Percentiles rank a stretch among this genome's conserved stretches.
Conservation (phyloP, 2,888 invertebrate genomes). For the Caenorhabditis panamensis region DNA sequence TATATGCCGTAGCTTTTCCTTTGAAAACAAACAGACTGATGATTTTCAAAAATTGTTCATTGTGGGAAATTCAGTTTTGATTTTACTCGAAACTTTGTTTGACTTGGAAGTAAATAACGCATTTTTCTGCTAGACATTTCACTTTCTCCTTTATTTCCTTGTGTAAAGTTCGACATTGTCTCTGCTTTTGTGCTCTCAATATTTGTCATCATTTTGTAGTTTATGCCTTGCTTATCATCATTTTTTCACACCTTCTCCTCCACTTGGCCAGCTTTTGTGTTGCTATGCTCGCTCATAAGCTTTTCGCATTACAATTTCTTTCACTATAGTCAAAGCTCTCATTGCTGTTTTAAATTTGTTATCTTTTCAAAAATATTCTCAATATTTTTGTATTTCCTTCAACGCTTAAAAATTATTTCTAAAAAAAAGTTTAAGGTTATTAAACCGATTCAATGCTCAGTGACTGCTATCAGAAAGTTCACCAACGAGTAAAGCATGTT, state of each 20-base stretch:
- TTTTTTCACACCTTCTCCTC: constrained; percentile 41
- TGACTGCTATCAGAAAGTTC: neutral
- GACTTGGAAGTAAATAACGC: constrained; percentile 4
- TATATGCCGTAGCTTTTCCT: too few relatives aligned
- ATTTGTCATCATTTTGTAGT: constrained; percentile 50
- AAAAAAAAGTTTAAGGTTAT: constrained; percentile 18
- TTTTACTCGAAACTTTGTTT: neutral
- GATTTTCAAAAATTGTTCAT: neutral
- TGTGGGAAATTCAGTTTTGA: neutral
- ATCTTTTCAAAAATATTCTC: too few relatives aligned
- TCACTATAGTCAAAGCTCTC: neutral
- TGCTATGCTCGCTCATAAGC: constrained; percentile 16
- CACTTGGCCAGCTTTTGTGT: neutral
- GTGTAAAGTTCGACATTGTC: too few relatives aligned
- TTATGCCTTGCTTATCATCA: constrained; percentile 32
- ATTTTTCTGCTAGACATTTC: neutral
- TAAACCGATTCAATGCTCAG: neutral
- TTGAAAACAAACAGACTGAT: neutral
- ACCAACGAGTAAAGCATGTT: constrained; percentile 46
- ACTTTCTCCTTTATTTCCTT: neutral
- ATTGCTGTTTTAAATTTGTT: neutral
- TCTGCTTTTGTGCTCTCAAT: too few relatives aligned
- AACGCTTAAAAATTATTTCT: too few relatives aligned
- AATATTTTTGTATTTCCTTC: too few relatives aligned
- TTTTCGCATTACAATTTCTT: neutral